Evolutionary conservation across 2,888 invertebrate species (phyloP).

Genomic region (Catotricha subobsoleta): DNA sequence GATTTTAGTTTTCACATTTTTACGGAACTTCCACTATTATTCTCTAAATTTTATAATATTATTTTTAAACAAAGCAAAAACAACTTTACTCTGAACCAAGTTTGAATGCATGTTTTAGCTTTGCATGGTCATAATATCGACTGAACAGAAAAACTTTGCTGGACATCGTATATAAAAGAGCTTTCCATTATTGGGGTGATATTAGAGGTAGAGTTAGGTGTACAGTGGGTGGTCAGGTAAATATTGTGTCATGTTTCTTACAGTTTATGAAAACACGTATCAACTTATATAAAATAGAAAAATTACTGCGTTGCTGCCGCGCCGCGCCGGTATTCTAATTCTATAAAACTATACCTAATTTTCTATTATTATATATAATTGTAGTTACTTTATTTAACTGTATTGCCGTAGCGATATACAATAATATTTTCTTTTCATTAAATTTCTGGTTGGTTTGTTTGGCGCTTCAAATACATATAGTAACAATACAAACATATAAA

Average conservation of each 20-base stretch:
- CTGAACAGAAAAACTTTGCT: constrained; percentile 1
- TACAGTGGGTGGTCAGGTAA: neutral
- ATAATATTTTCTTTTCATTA: too few species aligned
- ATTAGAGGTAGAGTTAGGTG: neutral
- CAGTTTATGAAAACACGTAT: neutral
- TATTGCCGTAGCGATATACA: too few species aligned
- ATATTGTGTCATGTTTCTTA: constrained; percentile 1
- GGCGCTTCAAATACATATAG: too few species aligned
- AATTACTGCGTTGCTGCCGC: too few species aligned
- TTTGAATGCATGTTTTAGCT: neutral
- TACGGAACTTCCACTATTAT: neutral
- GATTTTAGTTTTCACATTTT: neutral
- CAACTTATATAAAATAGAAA: too few species aligned
- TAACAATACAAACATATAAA: too few species aligned
- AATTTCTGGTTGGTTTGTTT: too few species aligned
- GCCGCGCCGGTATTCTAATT: too few species aligned
- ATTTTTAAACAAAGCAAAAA: neutral
- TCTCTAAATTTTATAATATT: neutral
- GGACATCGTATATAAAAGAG: neutral
- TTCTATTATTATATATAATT: too few species aligned
- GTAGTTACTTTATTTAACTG: too few species aligned
- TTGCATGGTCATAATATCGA: neutral
- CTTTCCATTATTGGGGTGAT: neutral
- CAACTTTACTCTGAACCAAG: neutral
- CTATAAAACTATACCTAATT: too few species aligned